Conservation (phyloP, 37 sponge, comb jelly and placozoan species). For the Corticium candelabrum region DNA sequence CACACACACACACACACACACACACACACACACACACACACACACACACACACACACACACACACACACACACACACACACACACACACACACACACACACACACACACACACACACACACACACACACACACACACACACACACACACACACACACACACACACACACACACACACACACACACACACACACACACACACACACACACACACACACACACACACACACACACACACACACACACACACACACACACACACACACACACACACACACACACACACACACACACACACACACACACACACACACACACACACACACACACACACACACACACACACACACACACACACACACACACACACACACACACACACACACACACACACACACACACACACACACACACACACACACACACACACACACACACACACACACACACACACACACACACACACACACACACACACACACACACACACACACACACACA, state of each 20-base stretch:
- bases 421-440: background rate
- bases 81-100: conserved; percentile 5
- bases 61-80: conserved; percentile 5
- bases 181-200: conserved; percentile 16
- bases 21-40: conserved; percentile 5
- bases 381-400: background rate
- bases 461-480: background rate
- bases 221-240: background rate
- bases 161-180: conserved; percentile 5
- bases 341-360: conserved; percentile 2
- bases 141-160: conserved; percentile 5
- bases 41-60: conserved; percentile 5
- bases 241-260: background rate
- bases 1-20: conserved; percentile 5
- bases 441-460: conserved; percentile 2
- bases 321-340: background rate
- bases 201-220: conserved; percentile 15
- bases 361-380: conserved; percentile 1
- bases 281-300: background rate
- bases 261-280: background rate
- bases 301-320: background rate
- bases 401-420: background rate
- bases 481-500: background rate
- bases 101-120: conserved; percentile 5
- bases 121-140: conserved; percentile 5